Evolutionary conservation across 2,888 invertebrate species (phyloP).

Genomic region (Crocallis elinguaria): DNA sequence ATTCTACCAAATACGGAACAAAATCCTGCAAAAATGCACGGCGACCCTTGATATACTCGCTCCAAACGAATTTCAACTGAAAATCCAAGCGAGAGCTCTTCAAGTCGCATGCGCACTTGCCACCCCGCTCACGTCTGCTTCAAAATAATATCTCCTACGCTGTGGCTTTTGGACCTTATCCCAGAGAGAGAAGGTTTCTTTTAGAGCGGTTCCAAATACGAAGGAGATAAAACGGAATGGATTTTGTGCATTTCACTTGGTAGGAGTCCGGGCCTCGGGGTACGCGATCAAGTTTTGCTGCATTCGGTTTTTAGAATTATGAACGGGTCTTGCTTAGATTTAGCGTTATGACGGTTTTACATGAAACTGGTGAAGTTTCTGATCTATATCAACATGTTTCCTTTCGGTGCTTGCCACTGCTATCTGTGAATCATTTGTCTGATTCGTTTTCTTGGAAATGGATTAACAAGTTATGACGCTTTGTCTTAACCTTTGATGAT

Average conservation of each 20-base stretch:
- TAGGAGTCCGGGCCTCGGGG: conserved; percentile 50
- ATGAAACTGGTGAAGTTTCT: conserved; percentile 26
- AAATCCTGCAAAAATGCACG: conserved; percentile 42
- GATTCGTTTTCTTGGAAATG: neutral
- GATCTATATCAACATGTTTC: conserved; percentile 9
- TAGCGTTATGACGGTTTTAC: conserved; percentile 31
- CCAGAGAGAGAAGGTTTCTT: conserved; percentile 37
- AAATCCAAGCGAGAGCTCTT: conserved; percentile 45
- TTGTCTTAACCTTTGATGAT: too few relatives aligned
- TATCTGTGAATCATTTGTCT: conserved; percentile 6
- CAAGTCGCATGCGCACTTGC: conserved; percentile 55
- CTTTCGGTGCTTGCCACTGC: neutral
- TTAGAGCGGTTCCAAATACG: conserved; percentile 42
- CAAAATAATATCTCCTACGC: conserved; percentile 53
- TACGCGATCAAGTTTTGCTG: conserved; percentile 46
- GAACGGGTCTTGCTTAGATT: conserved; percentile 37
- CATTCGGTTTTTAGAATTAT: conserved; percentile 44
- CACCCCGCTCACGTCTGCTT: conserved; percentile 61
- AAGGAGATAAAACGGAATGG: conserved; percentile 80
- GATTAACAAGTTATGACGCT: neutral
- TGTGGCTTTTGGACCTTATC: conserved; percentile 46
- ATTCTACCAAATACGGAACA: conserved; percentile 32
- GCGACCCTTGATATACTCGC: conserved; percentile 63
- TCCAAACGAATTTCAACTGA: conserved; percentile 59
- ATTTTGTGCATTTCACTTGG: conserved; percentile 80